Conservation (phyloP, 1,140 invertebrate genomes). For the Drosophila pachea region DNA sequence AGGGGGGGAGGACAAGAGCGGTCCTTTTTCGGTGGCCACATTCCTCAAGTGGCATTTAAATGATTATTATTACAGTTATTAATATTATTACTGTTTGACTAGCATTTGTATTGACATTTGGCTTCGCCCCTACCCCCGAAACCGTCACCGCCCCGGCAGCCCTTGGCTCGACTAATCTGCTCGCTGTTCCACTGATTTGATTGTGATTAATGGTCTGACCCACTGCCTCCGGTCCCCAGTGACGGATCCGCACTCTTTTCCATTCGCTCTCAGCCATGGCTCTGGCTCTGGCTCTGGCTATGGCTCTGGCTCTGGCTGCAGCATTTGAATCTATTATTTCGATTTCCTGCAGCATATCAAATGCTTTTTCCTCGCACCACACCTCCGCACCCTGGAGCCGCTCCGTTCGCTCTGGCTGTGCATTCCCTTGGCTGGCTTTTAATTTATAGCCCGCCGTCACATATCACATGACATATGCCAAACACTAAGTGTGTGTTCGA, state of each 20-base stretch:
- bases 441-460: constrained; percentile 58
- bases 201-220: constrained; percentile 66
- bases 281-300: constrained; percentile 6
- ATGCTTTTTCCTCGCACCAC: constrained; percentile 25
- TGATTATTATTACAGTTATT: constrained; percentile 56
- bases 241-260: constrained; percentile 9
- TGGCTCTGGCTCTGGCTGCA: not conserved
- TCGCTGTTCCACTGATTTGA: constrained; percentile 66
- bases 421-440: constrained; percentile 52
- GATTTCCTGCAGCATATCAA: constrained; percentile 48
- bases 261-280: not conserved
- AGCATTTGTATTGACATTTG: constrained; percentile 48
- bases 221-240: constrained; percentile 32
- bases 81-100: constrained; percentile 32
- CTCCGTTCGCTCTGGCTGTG: constrained; percentile 7
- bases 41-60: constrained; percentile 45
- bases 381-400: not conserved
- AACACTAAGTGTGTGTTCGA: constrained; percentile 27
- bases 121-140: not conserved
- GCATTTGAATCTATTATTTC: constrained; percentile 54
- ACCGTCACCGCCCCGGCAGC: not conserved
- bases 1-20: too few species aligned
- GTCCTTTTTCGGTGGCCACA: not conserved
- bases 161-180: constrained; percentile 49
- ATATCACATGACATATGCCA: constrained; percentile 50